Evolutionary conservation across 2,113 vertebrate species (phyloP).

Genomic region (Chloropsis cyanopogon): DNA sequence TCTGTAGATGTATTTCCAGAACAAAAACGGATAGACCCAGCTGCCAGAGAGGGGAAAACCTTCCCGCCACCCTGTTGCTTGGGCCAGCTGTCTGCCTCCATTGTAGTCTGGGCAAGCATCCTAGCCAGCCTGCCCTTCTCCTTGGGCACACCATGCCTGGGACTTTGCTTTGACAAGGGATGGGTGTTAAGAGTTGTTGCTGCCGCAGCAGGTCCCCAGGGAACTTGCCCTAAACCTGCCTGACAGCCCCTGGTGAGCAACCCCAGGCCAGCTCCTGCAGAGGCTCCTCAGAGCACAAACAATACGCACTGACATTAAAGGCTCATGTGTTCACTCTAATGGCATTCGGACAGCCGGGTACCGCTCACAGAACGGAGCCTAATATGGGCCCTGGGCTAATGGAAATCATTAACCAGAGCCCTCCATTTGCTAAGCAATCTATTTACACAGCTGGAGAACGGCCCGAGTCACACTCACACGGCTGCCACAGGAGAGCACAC

Average conservation of each 20-base stretch:
- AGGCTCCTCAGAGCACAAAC: background rate
- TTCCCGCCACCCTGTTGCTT: background rate
- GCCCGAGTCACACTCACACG: background rate
- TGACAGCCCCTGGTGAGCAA: conserved; percentile 37
- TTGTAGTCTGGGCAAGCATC: background rate
- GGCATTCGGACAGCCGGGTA: conserved; percentile 5
- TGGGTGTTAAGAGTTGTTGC: background rate
- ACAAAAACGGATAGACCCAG: background rate
- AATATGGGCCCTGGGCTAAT: background rate
- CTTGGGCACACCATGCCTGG: background rate
- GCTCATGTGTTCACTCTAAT: conserved; percentile 2
- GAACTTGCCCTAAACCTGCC: conserved; percentile 11
- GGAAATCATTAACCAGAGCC: conserved; percentile 41
- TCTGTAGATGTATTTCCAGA: background rate
- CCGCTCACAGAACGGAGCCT: background rate
- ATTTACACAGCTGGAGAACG: conserved; percentile 45
- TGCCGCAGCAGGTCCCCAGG: background rate
- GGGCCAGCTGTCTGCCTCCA: background rate
- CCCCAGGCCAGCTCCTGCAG: conserved; percentile 13
- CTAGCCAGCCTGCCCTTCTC: background rate
- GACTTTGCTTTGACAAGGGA: background rate
- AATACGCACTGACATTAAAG: background rate
- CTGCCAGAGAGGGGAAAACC: background rate
- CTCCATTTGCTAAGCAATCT: conserved; percentile 15
- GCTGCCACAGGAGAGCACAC: background rate